Evolutionary conservation across 2,113 vertebrate genomes (phyloP).

Genomic region (Clarias macrocephalus): DNA sequence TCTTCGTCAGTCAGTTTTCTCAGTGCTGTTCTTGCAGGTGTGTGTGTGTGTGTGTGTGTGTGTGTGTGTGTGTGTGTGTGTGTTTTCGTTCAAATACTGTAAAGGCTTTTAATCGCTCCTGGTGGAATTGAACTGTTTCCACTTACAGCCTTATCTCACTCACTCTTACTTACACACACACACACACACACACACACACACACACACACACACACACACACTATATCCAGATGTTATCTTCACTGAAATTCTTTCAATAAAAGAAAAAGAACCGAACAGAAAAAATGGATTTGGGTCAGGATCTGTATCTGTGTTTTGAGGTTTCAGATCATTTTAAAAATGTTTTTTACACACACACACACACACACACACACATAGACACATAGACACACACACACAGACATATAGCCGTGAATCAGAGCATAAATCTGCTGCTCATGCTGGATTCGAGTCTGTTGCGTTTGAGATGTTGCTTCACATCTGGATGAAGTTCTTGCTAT

Average conservation of each 20-base stretch:
- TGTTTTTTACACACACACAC: background rate
- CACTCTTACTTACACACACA: background rate
- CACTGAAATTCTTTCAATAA: constrained; percentile 4
- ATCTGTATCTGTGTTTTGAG: background rate
- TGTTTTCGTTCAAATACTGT: background rate
- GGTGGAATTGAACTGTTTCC: background rate
- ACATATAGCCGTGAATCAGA: constrained; percentile 17
- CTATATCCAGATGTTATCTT: constrained; percentile 27
- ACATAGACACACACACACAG: background rate
- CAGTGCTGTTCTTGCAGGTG: background rate
- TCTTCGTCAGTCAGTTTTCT: background rate
- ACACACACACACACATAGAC: background rate
- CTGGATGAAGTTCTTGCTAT: constrained; percentile 32
- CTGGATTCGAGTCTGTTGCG: constrained; percentile 21
- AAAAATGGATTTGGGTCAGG: background rate
- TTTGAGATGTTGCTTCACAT: constrained; percentile 38
- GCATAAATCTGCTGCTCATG: constrained; percentile 23
- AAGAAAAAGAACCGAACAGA: background rate
- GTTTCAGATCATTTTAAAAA: constrained; percentile 20
- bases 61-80: background rate
- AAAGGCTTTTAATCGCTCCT: constrained; percentile 8
- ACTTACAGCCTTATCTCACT: background rate
- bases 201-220: background rate
- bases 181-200: background rate
- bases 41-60: background rate